These are phyloP conservation scores for Capitulum mitella DNA, from an alignment of 2,888 invertebrate species.

Conservation along the genomic window DNA sequence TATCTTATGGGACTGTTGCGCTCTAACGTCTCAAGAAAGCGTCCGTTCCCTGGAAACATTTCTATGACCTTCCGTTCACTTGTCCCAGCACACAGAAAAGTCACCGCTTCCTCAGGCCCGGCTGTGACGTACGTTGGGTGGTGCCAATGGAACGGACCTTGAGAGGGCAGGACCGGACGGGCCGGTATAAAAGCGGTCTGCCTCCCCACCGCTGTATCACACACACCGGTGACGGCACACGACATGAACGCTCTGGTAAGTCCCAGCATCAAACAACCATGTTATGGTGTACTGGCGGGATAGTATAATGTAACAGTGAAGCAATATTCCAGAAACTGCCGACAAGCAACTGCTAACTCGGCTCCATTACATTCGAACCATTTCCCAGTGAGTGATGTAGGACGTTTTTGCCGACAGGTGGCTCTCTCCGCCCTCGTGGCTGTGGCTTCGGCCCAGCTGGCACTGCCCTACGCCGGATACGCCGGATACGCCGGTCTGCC, in stretches of 20 bases:
- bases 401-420: background rate
- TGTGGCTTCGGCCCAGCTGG: background rate
- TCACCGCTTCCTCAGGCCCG: too few relatives aligned
- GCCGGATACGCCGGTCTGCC: background rate
- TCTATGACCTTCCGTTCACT: too few relatives aligned
- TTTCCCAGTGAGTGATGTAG: background rate
- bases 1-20: too few relatives aligned
- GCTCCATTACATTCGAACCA: background rate
- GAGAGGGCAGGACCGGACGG: background rate
- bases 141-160: background rate
- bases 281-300: background rate
- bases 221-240: slow-evolving; percentile 11
- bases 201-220: background rate
- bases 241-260: slow-evolving; percentile 26
- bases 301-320: background rate
- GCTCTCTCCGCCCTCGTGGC: slow-evolving; percentile 15
- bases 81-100: too few relatives aligned
- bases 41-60: too few relatives aligned
- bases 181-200: background rate
- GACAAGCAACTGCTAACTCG: background rate
- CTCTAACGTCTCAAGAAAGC: too few relatives aligned
- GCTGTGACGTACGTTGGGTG: background rate
- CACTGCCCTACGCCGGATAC: background rate
- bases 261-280: background rate
- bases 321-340: background rate